Evolutionary conservation across 2,888 invertebrate genomes (phyloP), one percentile per base, ranked within the genome.

Genomic region (Andrena chrysosceles): DNA sequence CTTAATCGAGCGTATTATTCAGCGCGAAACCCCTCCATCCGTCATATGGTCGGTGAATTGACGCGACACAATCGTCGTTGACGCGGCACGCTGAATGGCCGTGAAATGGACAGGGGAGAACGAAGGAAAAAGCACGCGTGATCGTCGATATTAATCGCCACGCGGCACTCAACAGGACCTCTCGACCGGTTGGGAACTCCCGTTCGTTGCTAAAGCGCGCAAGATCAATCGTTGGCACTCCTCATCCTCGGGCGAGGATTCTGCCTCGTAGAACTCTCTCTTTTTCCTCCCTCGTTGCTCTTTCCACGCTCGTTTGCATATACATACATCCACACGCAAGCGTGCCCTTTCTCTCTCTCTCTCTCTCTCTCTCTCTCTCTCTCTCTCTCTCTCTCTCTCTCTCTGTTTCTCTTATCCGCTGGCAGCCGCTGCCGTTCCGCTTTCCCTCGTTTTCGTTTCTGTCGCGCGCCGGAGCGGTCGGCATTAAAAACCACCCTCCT

Each of bases 81-180:
- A 42, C 69, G 66, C 67, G 71, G 42, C 42, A 49, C 64, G 66
- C 42, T 77, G 59, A n/a, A 70, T 33, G 71, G 33, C 62, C 77
- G 68, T 66, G 82, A 63, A 81, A 73, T 49, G 62, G 68, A 35
- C 71, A 64, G 59, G 35, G 16, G 48, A 75, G 68, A 78, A 56
- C 56, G 56, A 31, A 59, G 60, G 42, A n/a, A 33, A 59, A 69
- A 66, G 20, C 29, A 33, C 71, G 7, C 16, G 31, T 42, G 56
- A 66, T 72, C 74, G 83, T 74, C 77, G 87, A 86, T 85, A 83
- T 87, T 85, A 87, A 87, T 87, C 85, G 85, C 69, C 77, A 33
- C 74, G 69, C 76, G 82, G 49, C 67, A 62, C 79, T 76, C 78
- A 72, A 59, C 82, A 73, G 69, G 76, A 72, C 71, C 85, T 74